Evolutionary conservation across 2,113 vertebrate species (phyloP).

Genomic region (Aptenodytes patagonicus): DNA sequence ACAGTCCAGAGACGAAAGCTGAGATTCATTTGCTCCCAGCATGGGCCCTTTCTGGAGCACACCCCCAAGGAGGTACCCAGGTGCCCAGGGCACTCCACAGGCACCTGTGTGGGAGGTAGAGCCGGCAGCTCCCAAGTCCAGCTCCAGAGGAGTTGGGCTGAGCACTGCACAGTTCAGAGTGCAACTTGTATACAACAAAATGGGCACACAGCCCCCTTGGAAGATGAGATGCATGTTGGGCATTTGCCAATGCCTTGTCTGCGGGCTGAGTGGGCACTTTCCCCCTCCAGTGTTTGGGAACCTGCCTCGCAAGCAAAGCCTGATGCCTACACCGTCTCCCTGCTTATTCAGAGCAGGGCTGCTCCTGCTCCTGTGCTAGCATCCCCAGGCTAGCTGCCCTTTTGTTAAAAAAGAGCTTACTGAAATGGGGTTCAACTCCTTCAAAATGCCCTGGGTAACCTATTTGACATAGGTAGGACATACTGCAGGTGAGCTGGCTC

Average conservation of each 20-base stretch:
- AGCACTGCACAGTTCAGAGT: neutral
- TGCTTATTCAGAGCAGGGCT: neutral
- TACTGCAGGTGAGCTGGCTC: neutral
- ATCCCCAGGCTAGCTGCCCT: neutral
- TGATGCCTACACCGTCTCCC: neutral
- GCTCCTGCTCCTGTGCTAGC: neutral
- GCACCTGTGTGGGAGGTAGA: neutral
- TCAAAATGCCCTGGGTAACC: neutral
- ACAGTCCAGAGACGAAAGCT: neutral
- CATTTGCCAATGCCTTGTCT: neutral
- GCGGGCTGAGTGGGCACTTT: neutral
- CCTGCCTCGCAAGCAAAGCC: neutral
- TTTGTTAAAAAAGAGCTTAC: neutral
- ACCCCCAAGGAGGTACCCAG: too few species aligned
- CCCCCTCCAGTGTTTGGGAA: neutral
- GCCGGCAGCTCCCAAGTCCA: neutral
- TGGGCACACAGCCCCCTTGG: neutral
- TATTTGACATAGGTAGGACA: neutral
- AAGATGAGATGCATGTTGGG: rapidly evolving
- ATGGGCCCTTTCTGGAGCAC: neutral
- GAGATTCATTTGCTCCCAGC: neutral
- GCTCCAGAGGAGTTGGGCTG: neutral
- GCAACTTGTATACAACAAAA: neutral
- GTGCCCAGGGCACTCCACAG: rapidly evolving
- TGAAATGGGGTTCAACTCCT: neutral